Evolutionary conservation across 1,140 invertebrate species (phyloP).

Genomic region (Ceratosolen fusciceps): DNA sequence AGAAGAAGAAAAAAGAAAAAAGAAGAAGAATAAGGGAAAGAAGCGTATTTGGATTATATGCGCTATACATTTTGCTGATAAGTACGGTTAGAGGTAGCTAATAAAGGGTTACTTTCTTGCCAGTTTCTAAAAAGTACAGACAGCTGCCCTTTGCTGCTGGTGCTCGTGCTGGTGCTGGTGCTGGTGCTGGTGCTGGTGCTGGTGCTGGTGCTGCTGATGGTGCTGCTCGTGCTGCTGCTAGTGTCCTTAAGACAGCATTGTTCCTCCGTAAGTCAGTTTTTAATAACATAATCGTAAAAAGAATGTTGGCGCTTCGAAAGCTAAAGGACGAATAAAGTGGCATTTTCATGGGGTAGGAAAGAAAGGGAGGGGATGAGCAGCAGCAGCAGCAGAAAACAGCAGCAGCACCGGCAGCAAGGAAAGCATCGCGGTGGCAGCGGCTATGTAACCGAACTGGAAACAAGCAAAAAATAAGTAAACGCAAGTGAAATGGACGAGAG

Average conservation of each 20-base stretch:
- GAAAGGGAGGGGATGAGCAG: no score
- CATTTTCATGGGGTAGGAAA: slow-evolving; percentile 22
- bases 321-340: slow-evolving; percentile 47
- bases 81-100: neutral
- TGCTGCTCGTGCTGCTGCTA: no score
- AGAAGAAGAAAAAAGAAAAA: no score
- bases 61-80: slow-evolving; percentile 10
- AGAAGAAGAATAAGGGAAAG: no score
- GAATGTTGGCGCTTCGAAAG: slow-evolving; percentile 14
- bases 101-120: neutral
- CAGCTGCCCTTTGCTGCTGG: neutral
- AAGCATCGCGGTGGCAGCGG: neutral
- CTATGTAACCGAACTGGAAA: slow-evolving; percentile 29
- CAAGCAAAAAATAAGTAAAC: slow-evolving; percentile 55
- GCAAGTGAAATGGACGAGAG: slow-evolving; percentile 54
- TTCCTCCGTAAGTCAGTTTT: slow-evolving; percentile 19
- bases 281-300: slow-evolving; percentile 46
- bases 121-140: neutral
- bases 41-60: no score
- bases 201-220: no score
- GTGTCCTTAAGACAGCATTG: no score
- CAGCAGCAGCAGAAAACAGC: no score
- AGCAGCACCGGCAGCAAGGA: no score
- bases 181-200: no score
- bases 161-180: no score